These are phyloP conservation scores for Brienomyrus longianalis DNA, from an alignment of 2,113 vertebrate species.

Conservation along the genomic window DNA sequence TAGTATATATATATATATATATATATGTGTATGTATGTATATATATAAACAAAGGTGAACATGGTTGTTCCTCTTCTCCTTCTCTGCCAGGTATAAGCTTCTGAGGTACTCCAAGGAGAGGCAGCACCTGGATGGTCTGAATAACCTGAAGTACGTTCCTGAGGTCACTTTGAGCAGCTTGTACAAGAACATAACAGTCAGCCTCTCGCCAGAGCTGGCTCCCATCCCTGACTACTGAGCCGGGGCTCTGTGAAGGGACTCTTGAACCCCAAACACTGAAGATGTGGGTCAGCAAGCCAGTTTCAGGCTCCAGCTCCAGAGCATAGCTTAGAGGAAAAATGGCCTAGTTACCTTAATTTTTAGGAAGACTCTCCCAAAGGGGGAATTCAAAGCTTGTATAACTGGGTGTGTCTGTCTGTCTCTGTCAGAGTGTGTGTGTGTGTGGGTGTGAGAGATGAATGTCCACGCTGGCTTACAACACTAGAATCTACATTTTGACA, in stretches of 20 bases:
- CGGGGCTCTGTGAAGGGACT: background rate
- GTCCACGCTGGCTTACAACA: slow-evolving; percentile 49
- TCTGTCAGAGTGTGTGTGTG: slow-evolving; percentile 24
- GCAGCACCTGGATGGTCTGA: slow-evolving; percentile 90
- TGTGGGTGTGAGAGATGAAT: slow-evolving; percentile 30
- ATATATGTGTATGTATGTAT: no score
- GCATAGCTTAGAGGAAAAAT: background rate
- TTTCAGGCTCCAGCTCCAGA: background rate
- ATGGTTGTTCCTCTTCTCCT: background rate
- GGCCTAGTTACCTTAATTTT: slow-evolving; percentile 21
- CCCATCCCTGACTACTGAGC: slow-evolving; percentile 83
- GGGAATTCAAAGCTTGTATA: slow-evolving; percentile 9
- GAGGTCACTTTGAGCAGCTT: slow-evolving; percentile 74
- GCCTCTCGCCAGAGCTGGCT: slow-evolving; percentile 83
- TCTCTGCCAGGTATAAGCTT: slow-evolving; percentile 77
- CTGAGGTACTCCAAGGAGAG: slow-evolving; percentile 91
- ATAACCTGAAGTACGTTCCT: slow-evolving; percentile 82
- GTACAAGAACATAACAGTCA: slow-evolving; percentile 92
- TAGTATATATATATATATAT: background rate
- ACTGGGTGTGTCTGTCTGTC: background rate
- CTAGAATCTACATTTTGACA: slow-evolving; percentile 38
- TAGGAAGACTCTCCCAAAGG: slow-evolving; percentile 7
- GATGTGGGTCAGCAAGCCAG: background rate
- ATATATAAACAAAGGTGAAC: background rate
- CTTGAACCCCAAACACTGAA: background rate